These are phyloP conservation scores for Sarcophaga bullata DNA, from an alignment of 1,140 invertebrate genomes.

Conservation along the genomic window DNA sequence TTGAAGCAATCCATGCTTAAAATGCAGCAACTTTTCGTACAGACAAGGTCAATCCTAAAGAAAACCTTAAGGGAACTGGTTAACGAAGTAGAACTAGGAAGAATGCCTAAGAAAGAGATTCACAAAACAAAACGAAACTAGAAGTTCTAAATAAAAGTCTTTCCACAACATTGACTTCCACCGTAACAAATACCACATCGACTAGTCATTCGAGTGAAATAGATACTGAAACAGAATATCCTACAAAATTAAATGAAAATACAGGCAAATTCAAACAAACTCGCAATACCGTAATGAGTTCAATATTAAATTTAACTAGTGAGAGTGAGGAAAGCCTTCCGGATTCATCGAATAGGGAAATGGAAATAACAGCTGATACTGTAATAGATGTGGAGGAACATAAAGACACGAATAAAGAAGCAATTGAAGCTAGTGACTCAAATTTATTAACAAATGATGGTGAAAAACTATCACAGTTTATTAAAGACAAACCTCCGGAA, in stretches of 20 bases:
- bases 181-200: background rate
- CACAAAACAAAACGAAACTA: background rate
- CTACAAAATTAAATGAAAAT: background rate
- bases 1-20: conserved; percentile 47
- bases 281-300: background rate
- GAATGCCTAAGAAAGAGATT: background rate
- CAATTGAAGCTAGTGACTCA: background rate
- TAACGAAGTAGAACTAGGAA: background rate
- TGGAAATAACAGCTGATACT: background rate
- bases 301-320: background rate
- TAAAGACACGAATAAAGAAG: background rate
- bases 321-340: background rate
- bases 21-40: conserved; percentile 55
- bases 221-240: background rate
- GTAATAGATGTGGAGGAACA: background rate
- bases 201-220: background rate
- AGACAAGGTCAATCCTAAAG: background rate
- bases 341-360: background rate
- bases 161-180: background rate
- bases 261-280: background rate
- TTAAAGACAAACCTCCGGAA: background rate
- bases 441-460: background rate
- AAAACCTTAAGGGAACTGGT: background rate
- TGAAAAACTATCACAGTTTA: background rate
- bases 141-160: conserved; percentile 2